A percentile compares a stretch with the other conserved stretches of the same genome.
Evolutionary conservation across 2,888 invertebrate genomes (phyloP).

Genomic region (Drosophila anomalata): DNA sequence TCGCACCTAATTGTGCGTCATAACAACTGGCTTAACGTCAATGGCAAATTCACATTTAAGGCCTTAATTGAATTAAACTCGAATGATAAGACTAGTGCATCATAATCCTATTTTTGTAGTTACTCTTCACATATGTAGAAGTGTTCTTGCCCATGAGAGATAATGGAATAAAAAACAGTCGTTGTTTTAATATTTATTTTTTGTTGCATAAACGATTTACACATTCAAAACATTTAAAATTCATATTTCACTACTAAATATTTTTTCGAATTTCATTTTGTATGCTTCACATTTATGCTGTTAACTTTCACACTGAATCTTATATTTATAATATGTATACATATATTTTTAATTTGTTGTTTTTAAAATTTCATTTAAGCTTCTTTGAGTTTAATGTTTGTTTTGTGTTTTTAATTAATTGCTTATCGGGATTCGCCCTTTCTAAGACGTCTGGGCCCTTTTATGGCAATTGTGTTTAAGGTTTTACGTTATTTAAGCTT

Average conservation of each 20-base stretch:
- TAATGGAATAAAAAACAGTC: background rate
- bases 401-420: slow-evolving; percentile 22
- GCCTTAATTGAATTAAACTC: background rate
- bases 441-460: background rate
- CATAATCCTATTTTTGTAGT: background rate
- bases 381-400: slow-evolving; percentile 25
- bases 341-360: slow-evolving; percentile 43
- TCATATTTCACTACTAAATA: slow-evolving; percentile 46
- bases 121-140: background rate
- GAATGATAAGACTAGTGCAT: slow-evolving; percentile 1
- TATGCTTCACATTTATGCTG: slow-evolving; percentile 70
- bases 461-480: slow-evolving; percentile 12
- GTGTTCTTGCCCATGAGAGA: background rate
- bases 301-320: slow-evolving; percentile 72
- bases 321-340: slow-evolving; percentile 56
- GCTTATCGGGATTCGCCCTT: slow-evolving; percentile 15
- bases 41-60: background rate
- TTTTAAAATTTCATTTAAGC: slow-evolving; percentile 39
- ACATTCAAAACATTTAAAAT: slow-evolving; percentile 76
- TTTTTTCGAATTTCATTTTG: slow-evolving; percentile 39
- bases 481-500: slow-evolving; percentile 11
- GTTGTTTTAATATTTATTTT: slow-evolving; percentile 63
- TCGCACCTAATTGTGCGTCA: background rate
- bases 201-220: slow-evolving; percentile 67
- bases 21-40: slow-evolving; percentile 1